A percentile compares a stretch with the other conserved stretches of the same genome.
Evolutionary conservation across 1,140 invertebrate genomes (phyloP).

Genomic region (Orius laevigatus): DNA sequence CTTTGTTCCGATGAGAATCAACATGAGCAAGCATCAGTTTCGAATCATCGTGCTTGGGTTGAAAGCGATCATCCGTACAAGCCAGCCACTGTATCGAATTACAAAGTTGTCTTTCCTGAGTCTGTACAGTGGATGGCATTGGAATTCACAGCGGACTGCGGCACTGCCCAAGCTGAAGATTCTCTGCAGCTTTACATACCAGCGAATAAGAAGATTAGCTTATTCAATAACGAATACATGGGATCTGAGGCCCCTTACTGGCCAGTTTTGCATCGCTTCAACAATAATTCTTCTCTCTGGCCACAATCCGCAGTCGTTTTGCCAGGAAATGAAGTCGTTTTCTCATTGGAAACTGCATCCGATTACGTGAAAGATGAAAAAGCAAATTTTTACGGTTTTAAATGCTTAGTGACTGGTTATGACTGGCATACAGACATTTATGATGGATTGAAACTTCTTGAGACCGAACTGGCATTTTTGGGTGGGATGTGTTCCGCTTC

Average conservation of each 20-base stretch:
- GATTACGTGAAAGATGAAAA: constrained; percentile 89
- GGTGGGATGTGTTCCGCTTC: constrained; percentile 80
- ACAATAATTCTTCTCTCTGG: constrained; percentile 59
- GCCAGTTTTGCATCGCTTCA: constrained; percentile 56
- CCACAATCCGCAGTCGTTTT: constrained; percentile 70
- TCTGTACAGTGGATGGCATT: constrained; percentile 80
- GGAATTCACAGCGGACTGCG: constrained; percentile 83
- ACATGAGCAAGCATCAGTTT: constrained; percentile 33
- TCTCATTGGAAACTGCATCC: constrained; percentile 87
- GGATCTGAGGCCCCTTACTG: constrained; percentile 35
- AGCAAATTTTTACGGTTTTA: constrained; percentile 71
- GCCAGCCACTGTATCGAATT: constrained; percentile 65
- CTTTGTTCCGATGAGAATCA: constrained; percentile 10
- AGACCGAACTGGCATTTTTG: constrained; percentile 79
- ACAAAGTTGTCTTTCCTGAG: constrained; percentile 71
- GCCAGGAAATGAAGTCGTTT: constrained; percentile 86
- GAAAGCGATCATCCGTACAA: constrained; percentile 97
- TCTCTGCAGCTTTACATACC: constrained; percentile 74
- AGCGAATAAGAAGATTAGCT: constrained; percentile 7
- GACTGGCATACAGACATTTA: constrained; percentile 49
- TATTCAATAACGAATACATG: not conserved
- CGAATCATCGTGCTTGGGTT: constrained; percentile 76
- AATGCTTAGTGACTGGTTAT: constrained; percentile 81
- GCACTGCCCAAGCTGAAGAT: constrained; percentile 88
- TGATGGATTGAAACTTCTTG: constrained; percentile 56